Conservation (phyloP, 2,113 vertebrate species). For the Aegotheles bennettii region DNA sequence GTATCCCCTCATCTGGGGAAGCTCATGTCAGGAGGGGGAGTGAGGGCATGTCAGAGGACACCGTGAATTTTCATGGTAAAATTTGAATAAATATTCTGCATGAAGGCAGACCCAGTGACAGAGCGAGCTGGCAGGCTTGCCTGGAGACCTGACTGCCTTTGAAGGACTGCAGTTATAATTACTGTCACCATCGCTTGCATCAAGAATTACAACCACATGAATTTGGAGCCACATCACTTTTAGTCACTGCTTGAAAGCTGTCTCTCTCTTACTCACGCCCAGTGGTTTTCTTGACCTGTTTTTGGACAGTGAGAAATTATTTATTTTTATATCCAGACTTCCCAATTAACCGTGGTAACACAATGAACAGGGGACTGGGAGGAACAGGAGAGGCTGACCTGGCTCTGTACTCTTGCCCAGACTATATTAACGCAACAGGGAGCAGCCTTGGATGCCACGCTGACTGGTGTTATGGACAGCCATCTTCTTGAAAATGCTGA, state of each 20-base stretch:
- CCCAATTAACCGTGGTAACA: not conserved
- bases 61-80: not conserved
- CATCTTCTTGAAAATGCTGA: not conserved
- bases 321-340: not conserved
- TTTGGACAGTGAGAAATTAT: not conserved
- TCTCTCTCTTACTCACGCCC: not conserved
- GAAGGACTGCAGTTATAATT: constrained; percentile 17
- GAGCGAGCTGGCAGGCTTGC: not conserved
- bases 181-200: constrained; percentile 52
- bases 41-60: not conserved
- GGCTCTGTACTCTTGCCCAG: not conserved
- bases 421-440: not conserved
- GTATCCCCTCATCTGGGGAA: fast-evolving
- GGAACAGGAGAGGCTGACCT: not conserved
- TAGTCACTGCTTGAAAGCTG: constrained; percentile 7
- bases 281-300: constrained; percentile 31
- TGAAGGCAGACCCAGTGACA: not conserved
- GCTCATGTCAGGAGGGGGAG: not conserved
- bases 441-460: not conserved
- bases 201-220: not conserved
- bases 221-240: constrained; percentile 12
- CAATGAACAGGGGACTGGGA: not conserved
- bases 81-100: not conserved
- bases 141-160: not conserved
- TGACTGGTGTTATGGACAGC: not conserved